A percentile compares a stretch with the other conserved stretches of the same genome.
phyloP scores from a whole-genome alignment of 2,797 vertebrate genomes.

The Sebastes vulpes region DNA sequence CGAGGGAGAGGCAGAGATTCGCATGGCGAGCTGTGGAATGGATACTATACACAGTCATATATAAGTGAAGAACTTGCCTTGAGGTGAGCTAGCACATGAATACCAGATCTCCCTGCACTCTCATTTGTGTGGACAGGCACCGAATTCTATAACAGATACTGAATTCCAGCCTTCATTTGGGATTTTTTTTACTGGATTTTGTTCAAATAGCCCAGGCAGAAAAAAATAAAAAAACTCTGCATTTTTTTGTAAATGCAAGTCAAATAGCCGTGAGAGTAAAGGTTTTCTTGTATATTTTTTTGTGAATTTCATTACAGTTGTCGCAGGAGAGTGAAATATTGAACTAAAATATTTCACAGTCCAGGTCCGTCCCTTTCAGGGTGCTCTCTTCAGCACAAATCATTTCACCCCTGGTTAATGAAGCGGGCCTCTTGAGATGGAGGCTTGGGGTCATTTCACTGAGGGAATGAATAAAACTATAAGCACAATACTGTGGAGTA shows the following conservation, averaged over 20 bases:
- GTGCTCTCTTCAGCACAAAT: constrained; percentile 24
- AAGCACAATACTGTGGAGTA: background rate
- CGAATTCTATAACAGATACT: constrained; percentile 51
- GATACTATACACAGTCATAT: constrained; percentile 82
- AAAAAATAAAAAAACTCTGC: background rate
- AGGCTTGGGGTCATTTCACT: background rate
- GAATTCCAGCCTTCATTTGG: constrained; percentile 47
- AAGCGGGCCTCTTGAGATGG: constrained; percentile 2
- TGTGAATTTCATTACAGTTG: constrained; percentile 23
- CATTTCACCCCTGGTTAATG: constrained; percentile 41
- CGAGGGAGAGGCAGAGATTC: constrained; percentile 76
- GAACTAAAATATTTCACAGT: constrained; percentile 17
- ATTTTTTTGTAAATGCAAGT: constrained; percentile 19
- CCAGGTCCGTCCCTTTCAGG: background rate
- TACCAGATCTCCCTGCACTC: constrained; percentile 70
- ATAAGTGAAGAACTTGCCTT: constrained; percentile 83
- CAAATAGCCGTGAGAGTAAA: constrained; percentile 29
- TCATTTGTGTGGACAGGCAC: constrained; percentile 52
- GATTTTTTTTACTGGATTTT: constrained; percentile 12
- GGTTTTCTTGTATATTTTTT: constrained; percentile 13
- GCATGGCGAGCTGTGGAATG: constrained; percentile 78
- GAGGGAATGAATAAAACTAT: constrained; percentile 14
- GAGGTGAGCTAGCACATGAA: constrained; percentile 80
- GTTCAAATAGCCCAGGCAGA: constrained; percentile 15
- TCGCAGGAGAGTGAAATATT: constrained; percentile 6